These are phyloP conservation scores for Lonchura striata DNA, from an alignment of 2,113 vertebrate genomes.

Conservation along the genomic window DNA sequence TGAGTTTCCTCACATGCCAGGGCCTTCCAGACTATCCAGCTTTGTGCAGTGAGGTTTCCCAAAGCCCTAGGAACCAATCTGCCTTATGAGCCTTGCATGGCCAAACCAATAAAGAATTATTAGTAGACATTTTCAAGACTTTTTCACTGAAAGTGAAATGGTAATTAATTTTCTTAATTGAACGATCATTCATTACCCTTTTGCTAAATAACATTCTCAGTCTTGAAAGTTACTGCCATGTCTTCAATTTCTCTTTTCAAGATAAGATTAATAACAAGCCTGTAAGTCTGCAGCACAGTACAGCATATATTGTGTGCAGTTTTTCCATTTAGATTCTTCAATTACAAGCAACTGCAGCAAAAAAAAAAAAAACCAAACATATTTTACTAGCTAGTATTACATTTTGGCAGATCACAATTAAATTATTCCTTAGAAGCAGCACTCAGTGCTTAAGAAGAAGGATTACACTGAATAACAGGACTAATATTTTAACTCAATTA, in stretches of 20 bases:
- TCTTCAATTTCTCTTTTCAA: neutral
- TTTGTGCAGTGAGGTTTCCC: neutral
- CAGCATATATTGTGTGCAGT: neutral
- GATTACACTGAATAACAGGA: neutral
- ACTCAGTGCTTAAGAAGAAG: neutral
- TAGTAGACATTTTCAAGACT: neutral
- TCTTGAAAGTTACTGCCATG: slow-evolving; percentile 18
- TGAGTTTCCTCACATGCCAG: rapidly evolving
- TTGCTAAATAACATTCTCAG: slow-evolving; percentile 18
- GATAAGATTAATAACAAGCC: slow-evolving; percentile 7
- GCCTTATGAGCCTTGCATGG: neutral
- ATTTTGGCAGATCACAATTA: slow-evolving; percentile 32
- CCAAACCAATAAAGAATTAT: neutral
- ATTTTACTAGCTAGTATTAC: neutral
- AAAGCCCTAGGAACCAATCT: neutral
- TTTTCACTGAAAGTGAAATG: neutral
- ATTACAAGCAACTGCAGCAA: neutral
- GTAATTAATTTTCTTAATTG: slow-evolving; percentile 34
- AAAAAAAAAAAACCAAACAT: neutral
- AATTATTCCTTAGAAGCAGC: neutral
- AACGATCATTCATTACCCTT: neutral
- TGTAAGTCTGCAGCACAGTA: neutral
- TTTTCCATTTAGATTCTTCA: neutral
- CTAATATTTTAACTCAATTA: slow-evolving; percentile 37
- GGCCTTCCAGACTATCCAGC: neutral